Conservation (phyloP, 2,888 invertebrate genomes). For the Xestobium rufovillosum region DNA sequence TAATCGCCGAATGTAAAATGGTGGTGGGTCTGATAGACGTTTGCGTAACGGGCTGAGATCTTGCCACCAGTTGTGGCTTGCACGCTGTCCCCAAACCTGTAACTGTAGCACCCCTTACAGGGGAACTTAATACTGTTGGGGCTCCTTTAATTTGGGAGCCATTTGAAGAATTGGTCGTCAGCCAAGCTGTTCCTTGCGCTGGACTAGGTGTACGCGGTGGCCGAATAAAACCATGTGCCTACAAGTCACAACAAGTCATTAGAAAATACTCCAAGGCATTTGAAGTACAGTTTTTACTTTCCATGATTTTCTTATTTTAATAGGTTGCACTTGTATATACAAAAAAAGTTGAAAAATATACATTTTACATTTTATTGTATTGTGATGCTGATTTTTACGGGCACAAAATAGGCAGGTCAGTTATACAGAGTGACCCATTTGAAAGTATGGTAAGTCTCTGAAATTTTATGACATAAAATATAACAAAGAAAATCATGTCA, state of each 20-base stretch:
- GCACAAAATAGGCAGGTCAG: no score
- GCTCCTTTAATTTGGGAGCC: constrained; percentile 40
- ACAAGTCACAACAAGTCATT: constrained; percentile 11
- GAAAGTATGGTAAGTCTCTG: no score
- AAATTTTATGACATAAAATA: no score
- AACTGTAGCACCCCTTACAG: constrained; percentile 37
- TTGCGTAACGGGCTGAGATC: constrained; percentile 33
- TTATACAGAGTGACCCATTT: no score
- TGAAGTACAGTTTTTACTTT: no score
- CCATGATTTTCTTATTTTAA: no score
- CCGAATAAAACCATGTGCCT: constrained; percentile 35
- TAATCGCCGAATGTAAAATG: constrained; percentile 40
- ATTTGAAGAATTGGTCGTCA: constrained; percentile 35
- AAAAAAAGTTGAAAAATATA: no score
- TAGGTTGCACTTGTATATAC: no score
- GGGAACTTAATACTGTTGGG: constrained; percentile 39
- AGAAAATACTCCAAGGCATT: neutral
- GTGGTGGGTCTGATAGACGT: constrained; percentile 37
- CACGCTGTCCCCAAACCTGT: constrained; percentile 26
- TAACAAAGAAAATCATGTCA: no score
- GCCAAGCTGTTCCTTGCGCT: constrained; percentile 39
- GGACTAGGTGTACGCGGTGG: constrained; percentile 42
- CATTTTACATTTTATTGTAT: no score
- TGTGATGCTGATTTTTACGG: no score
- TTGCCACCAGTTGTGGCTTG: constrained; percentile 36